Conservation (phyloP, 2,797 vertebrate species). For the Gobio occitaniae region DNA sequence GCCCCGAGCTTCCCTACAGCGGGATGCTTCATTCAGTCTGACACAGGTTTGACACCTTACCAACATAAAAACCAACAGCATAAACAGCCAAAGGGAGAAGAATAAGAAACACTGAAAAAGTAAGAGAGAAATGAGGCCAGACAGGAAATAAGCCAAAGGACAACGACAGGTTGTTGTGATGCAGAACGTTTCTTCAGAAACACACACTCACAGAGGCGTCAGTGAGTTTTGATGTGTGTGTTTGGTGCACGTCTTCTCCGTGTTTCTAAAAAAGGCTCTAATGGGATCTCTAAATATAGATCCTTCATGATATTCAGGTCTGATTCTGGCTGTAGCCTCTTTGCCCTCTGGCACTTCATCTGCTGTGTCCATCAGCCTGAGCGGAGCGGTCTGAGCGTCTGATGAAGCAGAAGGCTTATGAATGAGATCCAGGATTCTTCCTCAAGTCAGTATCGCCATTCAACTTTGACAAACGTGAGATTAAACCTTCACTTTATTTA, state of each 20-base stretch:
- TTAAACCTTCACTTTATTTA: too few relatives aligned
- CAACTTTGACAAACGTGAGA: neutral
- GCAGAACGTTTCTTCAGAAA: neutral
- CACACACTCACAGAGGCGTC: neutral
- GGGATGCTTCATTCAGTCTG: conserved; percentile 14
- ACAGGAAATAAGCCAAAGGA: conserved; percentile 18
- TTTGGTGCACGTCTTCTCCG: conserved; percentile 12
- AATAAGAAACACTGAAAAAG: conserved; percentile 1
- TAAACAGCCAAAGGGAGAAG: conserved; percentile 34
- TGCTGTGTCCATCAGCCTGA: conserved; percentile 44
- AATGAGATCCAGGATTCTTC: conserved; percentile 12
- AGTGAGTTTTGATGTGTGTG: conserved; percentile 9
- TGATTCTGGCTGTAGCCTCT: conserved; percentile 41
- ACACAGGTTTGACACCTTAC: conserved; percentile 37
- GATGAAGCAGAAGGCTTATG: conserved; percentile 19
- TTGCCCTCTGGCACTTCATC: conserved; percentile 50
- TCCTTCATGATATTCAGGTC: conserved; percentile 49
- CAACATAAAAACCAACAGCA: conserved; percentile 29
- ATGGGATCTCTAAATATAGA: conserved; percentile 47
- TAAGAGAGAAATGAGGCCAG: neutral
- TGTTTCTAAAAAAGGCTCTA: conserved; percentile 29
- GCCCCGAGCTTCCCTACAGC: conserved; percentile 32
- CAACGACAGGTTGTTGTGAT: conserved; percentile 17
- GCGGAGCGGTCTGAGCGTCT: neutral
- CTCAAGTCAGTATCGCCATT: neutral